Conservation (phyloP, 2,113 vertebrate genomes). For the Oreotrochilus melanogaster region DNA sequence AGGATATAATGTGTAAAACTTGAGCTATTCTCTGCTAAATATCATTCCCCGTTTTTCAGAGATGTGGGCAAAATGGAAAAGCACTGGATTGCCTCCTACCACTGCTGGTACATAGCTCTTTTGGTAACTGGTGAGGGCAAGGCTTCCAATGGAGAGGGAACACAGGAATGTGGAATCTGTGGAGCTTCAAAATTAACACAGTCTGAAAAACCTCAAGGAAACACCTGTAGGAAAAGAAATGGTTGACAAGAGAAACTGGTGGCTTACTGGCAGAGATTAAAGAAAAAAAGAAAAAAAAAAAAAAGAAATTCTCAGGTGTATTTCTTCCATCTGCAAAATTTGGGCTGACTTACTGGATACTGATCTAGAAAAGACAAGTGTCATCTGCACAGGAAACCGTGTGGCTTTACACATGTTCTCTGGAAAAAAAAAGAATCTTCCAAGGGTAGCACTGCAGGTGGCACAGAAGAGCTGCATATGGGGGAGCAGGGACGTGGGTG, state of each 20-base stretch:
- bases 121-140: background rate
- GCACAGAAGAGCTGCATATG: constrained; percentile 24
- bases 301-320: background rate
- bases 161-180: background rate
- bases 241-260: background rate
- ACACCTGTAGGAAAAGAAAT: background rate
- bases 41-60: background rate
- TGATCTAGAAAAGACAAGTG: background rate
- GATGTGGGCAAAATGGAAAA: accelerated
- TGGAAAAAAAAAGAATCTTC: background rate
- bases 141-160: background rate
- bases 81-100: background rate
- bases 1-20: background rate
- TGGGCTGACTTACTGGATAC: background rate
- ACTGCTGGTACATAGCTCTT: background rate
- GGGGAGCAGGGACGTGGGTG: background rate
- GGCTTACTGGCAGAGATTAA: background rate
- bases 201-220: background rate
- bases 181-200: background rate
- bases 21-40: background rate
- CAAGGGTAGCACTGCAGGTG: background rate
- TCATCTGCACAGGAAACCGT: background rate
- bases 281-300: background rate
- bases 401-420: background rate
- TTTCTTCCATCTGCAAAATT: background rate